phyloP scores from a whole-genome alignment of 2,113 vertebrate species.

The Bubo bubo region DNA sequence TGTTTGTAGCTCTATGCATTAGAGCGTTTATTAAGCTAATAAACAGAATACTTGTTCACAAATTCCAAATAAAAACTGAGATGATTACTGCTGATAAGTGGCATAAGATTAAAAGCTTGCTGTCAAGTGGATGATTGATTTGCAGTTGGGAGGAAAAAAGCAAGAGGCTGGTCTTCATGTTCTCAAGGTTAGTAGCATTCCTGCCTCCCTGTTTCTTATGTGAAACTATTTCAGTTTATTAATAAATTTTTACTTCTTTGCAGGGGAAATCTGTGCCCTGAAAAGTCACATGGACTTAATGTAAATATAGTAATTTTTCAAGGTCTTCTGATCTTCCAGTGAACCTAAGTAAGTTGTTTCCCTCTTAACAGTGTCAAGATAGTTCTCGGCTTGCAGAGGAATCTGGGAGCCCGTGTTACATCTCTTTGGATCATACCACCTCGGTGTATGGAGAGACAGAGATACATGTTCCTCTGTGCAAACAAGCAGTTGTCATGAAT shows the following conservation, averaged over 20 bases:
- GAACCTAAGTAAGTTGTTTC: not conserved
- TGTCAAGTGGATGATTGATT: not conserved
- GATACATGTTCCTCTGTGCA: rapidly evolving
- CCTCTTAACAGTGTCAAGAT: not conserved
- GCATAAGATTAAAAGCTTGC: not conserved
- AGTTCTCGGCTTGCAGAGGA: not conserved
- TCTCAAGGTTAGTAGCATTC: constrained; percentile 51
- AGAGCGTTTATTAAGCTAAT: constrained; percentile 11
- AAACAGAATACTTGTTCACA: constrained; percentile 25
- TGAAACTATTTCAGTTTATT: constrained; percentile 5
- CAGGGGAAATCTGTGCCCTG: constrained; percentile 49
- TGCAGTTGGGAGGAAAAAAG: not conserved
- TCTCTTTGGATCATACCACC: not conserved
- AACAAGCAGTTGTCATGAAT: not conserved
- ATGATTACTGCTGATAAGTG: not conserved
- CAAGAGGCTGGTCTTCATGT: not conserved
- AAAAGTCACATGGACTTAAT: constrained; percentile 37
- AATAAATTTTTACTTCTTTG: constrained; percentile 64
- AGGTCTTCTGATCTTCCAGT: not conserved
- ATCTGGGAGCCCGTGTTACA: not conserved
- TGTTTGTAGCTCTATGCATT: constrained; percentile 9
- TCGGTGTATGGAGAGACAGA: not conserved
- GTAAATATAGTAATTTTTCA: not conserved
- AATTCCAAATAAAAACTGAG: not conserved
- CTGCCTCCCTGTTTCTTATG: not conserved